Percentiles rank a stretch among this genome's conserved stretches.
phyloP scores from a whole-genome alignment of 2,797 vertebrate species.

The Anomalospiza imberbis region DNA sequence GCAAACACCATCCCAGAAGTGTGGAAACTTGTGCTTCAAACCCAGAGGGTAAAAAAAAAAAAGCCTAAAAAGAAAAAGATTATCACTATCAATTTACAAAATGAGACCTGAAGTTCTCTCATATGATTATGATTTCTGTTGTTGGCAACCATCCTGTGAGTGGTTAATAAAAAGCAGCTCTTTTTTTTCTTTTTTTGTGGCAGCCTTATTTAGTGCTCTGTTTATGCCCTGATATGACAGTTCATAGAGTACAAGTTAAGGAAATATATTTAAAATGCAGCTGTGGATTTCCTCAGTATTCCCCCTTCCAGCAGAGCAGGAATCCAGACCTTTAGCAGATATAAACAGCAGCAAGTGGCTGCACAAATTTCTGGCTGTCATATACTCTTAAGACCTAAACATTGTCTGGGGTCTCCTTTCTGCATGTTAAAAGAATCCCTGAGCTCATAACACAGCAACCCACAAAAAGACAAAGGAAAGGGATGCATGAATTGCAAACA shows the following conservation, averaged over 20 bases:
- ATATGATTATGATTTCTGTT: neutral
- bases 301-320: neutral
- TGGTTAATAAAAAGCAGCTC: neutral
- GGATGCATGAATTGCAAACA: neutral
- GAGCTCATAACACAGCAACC: neutral
- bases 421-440: neutral
- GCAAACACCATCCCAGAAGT: neutral
- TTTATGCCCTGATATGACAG: neutral
- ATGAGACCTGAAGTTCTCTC: neutral
- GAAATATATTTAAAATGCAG: neutral
- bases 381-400: neutral
- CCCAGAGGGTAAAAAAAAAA: neutral
- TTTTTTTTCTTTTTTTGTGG: neutral
- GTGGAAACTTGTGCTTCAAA: neutral
- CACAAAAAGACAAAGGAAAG: neutral
- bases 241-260: neutral
- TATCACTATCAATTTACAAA: neutral
- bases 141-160: neutral
- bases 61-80: neutral
- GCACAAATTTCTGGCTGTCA: neutral
- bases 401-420: neutral
- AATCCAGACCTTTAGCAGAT: neutral
- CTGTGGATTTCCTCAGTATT: neutral
- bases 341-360: neutral
- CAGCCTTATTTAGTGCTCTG: neutral